phyloP scores from a whole-genome alignment of 2,113 vertebrate genomes.

The Rutilus rutilus region DNA sequence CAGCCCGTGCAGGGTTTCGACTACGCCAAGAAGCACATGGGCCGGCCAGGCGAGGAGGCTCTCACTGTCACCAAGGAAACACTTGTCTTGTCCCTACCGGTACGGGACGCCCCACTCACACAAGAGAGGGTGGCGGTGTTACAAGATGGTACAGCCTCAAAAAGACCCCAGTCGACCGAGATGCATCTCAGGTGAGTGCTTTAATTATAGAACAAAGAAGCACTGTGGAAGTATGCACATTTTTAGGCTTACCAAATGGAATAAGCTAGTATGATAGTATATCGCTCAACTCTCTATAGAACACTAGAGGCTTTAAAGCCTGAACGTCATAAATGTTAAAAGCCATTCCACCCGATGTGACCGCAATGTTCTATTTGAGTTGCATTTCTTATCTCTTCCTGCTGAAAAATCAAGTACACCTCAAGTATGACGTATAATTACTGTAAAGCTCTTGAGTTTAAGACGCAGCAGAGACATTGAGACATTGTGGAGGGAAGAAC shows the following conservation, averaged over 20 bases:
- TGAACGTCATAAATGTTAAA: not conserved
- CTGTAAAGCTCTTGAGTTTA: not conserved
- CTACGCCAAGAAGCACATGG: conserved; percentile 97
- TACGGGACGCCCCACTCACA: conserved; percentile 85
- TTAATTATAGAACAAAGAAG: conserved; percentile 4
- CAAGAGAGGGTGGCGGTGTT: conserved; percentile 84
- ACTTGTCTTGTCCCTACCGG: conserved; percentile 86
- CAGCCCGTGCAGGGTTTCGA: conserved; percentile 98
- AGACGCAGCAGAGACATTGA: not conserved
- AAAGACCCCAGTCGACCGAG: conserved; percentile 89
- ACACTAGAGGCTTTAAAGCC: conserved; percentile 10
- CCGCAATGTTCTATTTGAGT: not conserved
- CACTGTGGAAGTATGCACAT: not conserved
- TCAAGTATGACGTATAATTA: conserved; percentile 21
- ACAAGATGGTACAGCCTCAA: conserved; percentile 89
- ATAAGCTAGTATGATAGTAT: conserved; percentile 25
- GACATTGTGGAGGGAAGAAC: not conserved
- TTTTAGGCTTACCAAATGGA: conserved; percentile 23
- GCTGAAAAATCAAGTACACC: not conserved
- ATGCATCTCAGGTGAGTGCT: conserved; percentile 87
- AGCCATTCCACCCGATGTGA: conserved; percentile 9
- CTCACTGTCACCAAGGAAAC: conserved; percentile 93
- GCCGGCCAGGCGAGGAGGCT: conserved; percentile 89
- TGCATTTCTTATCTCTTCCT: conserved; percentile 9
- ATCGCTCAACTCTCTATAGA: conserved; percentile 28